Evolutionary conservation across 1,140 invertebrate species (phyloP), one percentile per base, ranked within the genome.

Genomic region (Calosoma granatense): DNA sequence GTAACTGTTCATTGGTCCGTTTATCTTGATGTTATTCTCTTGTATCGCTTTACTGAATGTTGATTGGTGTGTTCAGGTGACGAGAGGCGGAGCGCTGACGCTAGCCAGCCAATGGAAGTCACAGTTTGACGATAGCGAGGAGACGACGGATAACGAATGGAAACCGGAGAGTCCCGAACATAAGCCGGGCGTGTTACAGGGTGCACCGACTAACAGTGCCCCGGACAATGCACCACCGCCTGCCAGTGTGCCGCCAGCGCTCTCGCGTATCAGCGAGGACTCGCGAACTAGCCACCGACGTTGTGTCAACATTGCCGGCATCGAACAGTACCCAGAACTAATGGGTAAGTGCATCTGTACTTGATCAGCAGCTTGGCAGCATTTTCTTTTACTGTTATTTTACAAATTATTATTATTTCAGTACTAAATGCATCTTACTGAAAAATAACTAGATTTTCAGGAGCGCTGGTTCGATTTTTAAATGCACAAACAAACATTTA

Each of bases 31-130:
- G 20, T 23, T 9, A 14, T 6, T 56, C 54, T 9, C 20, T 20
- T 15, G 19, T 9, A 36, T 9, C 9, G 9, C 30, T n/a, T n/a
- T 36, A n/a, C n/a, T 36, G n/a, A 9, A n/a, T n/a, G n/a, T n/a
- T 51, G 4, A 26, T 23, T 39, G 51, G 15, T 52, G 6, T 2
- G 11, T 43, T 1, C 60, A 78, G 76, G 79, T 85, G n/a, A 87
- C 85, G 0, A 81, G 84, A 43, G 81, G 80, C 1, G 84, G 84
- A 23, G 88, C 87, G 0, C 70, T 93, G 1, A 94, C 91, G 0
- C 69, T 94, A 11, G 90, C 89, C 0, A 93, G 90, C 1, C 85
- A 93, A 64, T 95, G 92, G 92, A 94, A 94, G 67, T 93, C 89
- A 1, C 90, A 94, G 67, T 94, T 95, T 67, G 91, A 94, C 67